Evolutionary conservation across 2,888 invertebrate genomes (phyloP).

Genomic region (Didymodactylos carnosus): DNA sequence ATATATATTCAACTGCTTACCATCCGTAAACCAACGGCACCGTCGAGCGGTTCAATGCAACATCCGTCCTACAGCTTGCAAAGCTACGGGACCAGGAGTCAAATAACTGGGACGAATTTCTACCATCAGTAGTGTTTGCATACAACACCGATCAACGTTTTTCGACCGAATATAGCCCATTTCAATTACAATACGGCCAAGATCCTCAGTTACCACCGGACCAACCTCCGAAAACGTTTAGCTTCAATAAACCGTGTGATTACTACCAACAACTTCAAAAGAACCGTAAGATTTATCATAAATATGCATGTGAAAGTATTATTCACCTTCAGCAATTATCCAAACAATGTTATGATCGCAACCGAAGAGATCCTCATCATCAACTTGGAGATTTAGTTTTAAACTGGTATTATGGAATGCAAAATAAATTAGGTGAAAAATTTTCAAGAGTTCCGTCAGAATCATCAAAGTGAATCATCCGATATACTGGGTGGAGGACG

Average conservation of each 20-base stretch:
- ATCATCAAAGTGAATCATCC: background rate
- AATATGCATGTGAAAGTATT: background rate
- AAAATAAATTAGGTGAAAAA: background rate
- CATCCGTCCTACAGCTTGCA: background rate
- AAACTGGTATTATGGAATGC: background rate
- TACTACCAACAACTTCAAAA: background rate
- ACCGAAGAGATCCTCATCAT: background rate
- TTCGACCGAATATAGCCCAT: background rate
- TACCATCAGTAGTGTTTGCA: background rate
- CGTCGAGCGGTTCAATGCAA: conserved; percentile 14
- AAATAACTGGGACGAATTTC: background rate
- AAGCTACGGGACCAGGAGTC: background rate
- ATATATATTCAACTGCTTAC: conserved; percentile 16
- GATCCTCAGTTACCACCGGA: background rate
- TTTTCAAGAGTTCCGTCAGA: background rate
- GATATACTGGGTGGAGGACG: background rate
- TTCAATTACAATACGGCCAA: background rate
- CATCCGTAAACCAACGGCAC: background rate
- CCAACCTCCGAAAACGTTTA: background rate
- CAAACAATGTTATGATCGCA: background rate
- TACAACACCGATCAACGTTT: background rate
- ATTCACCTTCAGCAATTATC: background rate
- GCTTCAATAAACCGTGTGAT: background rate
- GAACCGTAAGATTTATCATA: background rate
- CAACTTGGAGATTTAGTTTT: background rate